These are phyloP conservation scores for Monodelphis domestica DNA, from an alignment of 2,797 vertebrate species.

Conservation along the genomic window DNA sequence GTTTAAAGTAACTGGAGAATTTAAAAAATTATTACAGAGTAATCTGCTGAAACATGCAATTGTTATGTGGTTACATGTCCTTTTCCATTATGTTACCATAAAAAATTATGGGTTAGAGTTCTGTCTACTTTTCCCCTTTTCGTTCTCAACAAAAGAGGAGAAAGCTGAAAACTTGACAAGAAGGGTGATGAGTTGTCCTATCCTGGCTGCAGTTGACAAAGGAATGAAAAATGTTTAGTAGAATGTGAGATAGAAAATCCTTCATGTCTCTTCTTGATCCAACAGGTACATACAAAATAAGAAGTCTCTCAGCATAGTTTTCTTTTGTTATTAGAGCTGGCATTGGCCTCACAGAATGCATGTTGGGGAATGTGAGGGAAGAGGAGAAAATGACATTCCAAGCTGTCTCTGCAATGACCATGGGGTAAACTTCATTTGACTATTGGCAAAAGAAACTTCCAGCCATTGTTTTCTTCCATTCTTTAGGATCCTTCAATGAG, in stretches of 20 bases:
- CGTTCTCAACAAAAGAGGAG: conserved; percentile 49
- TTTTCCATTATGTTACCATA: conserved; percentile 31
- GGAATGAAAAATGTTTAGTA: conserved; percentile 1
- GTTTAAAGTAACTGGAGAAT: conserved; percentile 72
- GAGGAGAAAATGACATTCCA: conserved; percentile 48
- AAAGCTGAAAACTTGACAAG: conserved; percentile 9
- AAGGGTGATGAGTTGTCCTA: not conserved
- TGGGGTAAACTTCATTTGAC: conserved; percentile 34
- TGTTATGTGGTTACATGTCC: conserved; percentile 52
- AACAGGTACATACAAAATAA: not conserved
- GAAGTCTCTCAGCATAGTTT: not conserved
- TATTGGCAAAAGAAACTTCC: not conserved
- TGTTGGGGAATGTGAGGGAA: conserved; percentile 31
- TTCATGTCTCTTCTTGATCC: conserved; percentile 31
- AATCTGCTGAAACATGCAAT: conserved; percentile 59
- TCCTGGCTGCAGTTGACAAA: not conserved
- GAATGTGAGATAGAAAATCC: conserved; percentile 12
- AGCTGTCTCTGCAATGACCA: not conserved
- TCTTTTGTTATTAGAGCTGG: conserved; percentile 41
- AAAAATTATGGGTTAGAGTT: conserved; percentile 53
- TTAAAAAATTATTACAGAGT: conserved; percentile 33
- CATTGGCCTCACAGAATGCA: not conserved
- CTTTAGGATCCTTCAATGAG: not conserved
- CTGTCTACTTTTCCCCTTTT: not conserved
- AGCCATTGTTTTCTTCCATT: not conserved